Conservation (phyloP, 2,797 vertebrate genomes). For the Bryconaethiops microstoma region DNA sequence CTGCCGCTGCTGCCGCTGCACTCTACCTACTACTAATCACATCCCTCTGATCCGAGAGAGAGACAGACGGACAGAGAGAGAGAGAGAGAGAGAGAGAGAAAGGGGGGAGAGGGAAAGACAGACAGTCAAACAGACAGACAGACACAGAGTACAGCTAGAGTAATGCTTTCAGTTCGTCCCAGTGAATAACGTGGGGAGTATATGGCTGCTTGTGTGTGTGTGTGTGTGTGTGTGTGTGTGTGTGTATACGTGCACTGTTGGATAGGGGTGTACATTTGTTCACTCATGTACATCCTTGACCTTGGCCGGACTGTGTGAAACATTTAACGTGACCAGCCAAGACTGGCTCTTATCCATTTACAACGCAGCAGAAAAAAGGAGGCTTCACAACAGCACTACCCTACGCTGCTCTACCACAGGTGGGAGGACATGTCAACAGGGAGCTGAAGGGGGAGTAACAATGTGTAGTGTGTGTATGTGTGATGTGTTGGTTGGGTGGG, state of each 20-base stretch:
- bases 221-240: not conserved
- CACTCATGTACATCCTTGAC: conserved; percentile 62
- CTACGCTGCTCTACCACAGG: conserved; percentile 28
- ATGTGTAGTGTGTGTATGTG: not conserved
- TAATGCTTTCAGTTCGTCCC: conserved; percentile 65
- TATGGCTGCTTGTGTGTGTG: not conserved
- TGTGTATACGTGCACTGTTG: conserved; percentile 21
- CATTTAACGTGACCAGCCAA: conserved; percentile 36
- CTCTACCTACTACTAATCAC: conserved; percentile 71
- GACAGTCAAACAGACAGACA: too few species aligned
- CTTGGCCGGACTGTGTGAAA: conserved; percentile 56
- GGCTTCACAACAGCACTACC: conserved; percentile 29
- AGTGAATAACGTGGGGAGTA: conserved; percentile 64
- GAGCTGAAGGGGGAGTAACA: not conserved
- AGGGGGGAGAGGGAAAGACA: not conserved
- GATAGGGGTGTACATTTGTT: conserved; percentile 61
- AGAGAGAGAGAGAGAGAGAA: not conserved
- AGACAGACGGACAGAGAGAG: not conserved
- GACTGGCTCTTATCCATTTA: conserved; percentile 54
- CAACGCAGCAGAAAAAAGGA: conserved; percentile 43
- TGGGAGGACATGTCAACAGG: conserved; percentile 34
- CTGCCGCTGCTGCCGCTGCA: conserved; percentile 55
- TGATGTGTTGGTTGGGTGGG: not conserved
- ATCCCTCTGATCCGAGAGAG: conserved; percentile 56
- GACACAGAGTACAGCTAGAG: not conserved